Percentiles rank a stretch among this genome's conserved stretches.
phyloP scores from a whole-genome alignment of 2,797 vertebrate species.

The Neosilurus mollespiculum region DNA sequence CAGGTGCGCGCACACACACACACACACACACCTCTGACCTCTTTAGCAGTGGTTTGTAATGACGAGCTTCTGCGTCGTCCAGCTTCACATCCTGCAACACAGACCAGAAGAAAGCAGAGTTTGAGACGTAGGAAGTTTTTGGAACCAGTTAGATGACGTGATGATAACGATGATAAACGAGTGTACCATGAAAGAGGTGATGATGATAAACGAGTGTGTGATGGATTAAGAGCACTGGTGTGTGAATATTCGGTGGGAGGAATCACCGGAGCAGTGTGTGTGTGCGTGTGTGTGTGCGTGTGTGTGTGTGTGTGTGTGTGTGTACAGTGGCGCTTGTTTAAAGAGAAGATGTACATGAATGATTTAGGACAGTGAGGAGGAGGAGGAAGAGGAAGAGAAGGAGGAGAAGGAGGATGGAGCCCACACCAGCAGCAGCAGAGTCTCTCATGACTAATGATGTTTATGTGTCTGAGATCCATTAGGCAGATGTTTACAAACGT shows the following conservation, averaged over 20 bases:
- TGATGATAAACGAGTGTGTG: background rate
- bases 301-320: background rate
- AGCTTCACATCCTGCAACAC: conserved; percentile 36
- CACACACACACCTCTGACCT: conserved; percentile 12
- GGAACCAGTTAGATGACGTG: background rate
- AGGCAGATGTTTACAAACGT: conserved; percentile 58
- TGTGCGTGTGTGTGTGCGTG: background rate
- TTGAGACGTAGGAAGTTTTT: background rate
- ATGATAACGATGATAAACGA: too few species aligned
- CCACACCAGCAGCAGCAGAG: conserved; percentile 28
- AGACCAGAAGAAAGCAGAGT: background rate
- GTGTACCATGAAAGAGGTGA: background rate
- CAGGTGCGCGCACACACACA: background rate
- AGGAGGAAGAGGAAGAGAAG: background rate
- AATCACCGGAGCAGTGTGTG: background rate
- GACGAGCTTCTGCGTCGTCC: background rate
- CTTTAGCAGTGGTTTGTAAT: conserved; percentile 22
- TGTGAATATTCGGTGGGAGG: background rate
- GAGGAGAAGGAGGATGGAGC: conserved; percentile 36
- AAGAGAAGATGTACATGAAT: conserved; percentile 48
- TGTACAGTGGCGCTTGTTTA: conserved; percentile 9
- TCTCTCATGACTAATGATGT: conserved; percentile 55
- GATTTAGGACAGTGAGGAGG: conserved; percentile 38
- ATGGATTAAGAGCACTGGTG: background rate
- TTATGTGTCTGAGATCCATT: conserved; percentile 55